phyloP scores from a whole-genome alignment of 2,113 vertebrate species.

The Centrocercus urophasianus region DNA sequence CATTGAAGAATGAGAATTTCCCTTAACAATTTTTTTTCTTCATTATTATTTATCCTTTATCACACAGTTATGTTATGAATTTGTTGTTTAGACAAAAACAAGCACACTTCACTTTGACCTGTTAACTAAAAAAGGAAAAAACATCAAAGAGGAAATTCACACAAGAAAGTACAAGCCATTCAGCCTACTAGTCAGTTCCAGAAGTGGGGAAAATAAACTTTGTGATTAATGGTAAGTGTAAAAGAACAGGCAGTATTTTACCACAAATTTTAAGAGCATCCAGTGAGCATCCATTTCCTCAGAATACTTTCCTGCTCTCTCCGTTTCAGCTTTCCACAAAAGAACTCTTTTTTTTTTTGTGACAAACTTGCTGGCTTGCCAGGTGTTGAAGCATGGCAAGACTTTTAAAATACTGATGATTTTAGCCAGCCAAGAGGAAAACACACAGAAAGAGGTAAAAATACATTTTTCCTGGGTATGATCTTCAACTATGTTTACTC shows the following conservation, averaged over 20 bases:
- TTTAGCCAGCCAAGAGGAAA: neutral
- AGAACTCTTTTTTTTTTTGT: neutral
- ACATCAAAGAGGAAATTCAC: neutral
- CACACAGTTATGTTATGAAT: neutral
- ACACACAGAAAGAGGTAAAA: neutral
- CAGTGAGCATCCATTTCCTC: neutral
- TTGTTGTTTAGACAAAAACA: neutral
- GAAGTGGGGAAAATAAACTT: neutral
- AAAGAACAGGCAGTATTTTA: neutral
- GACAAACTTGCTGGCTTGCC: neutral
- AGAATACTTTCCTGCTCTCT: neutral
- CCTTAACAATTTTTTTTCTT: neutral
- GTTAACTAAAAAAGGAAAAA: neutral
- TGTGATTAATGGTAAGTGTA: neutral
- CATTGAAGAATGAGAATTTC: neutral
- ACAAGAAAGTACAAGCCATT: neutral
- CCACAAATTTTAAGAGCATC: neutral
- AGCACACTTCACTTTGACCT: neutral
- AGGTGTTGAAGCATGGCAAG: neutral
- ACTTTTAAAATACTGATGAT: neutral
- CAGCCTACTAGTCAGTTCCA: neutral
- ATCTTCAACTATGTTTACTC: neutral
- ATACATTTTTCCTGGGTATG: neutral
- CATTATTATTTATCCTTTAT: neutral
- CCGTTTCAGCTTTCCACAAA: neutral